Conservation (phyloP, 2,888 invertebrate genomes). For the Phoenoteleia sp. region DNA sequence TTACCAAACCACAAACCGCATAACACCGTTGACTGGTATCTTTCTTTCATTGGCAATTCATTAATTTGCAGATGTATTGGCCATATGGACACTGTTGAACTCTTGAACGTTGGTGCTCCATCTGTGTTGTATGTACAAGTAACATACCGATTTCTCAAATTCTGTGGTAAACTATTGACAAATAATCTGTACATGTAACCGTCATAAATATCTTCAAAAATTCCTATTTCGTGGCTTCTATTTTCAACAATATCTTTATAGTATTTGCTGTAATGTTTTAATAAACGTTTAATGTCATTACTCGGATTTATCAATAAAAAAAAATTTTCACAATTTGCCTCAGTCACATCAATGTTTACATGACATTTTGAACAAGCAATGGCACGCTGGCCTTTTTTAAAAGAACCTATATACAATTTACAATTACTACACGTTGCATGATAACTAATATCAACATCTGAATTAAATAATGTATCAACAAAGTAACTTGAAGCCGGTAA, state of each 20-base stretch:
- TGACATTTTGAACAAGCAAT: neutral
- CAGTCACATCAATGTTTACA: neutral
- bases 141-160: neutral
- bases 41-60: conserved; percentile 14
- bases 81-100: conserved; percentile 28
- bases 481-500: neutral
- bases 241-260: conserved; percentile 18
- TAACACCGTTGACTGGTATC: conserved; percentile 6
- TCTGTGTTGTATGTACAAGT: conserved; percentile 31
- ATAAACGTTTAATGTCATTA: neutral
- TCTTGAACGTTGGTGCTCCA: neutral
- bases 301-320: conserved; percentile 6
- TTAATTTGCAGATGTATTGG: conserved; percentile 29
- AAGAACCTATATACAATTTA: conserved; percentile 7
- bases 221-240: neutral
- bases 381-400: neutral
- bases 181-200: conserved; percentile 7
- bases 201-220: conserved; percentile 28
- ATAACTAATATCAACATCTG: neutral
- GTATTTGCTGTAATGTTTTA: conserved; percentile 1
- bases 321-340: conserved; percentile 2
- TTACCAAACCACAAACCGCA: conserved; percentile 51
- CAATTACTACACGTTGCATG: conserved; percentile 20
- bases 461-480: conserved; percentile 11
- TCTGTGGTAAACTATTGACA: neutral